Evolutionary conservation across 2,888 invertebrate genomes (phyloP).

Genomic region (Stenotaenia linearis): DNA sequence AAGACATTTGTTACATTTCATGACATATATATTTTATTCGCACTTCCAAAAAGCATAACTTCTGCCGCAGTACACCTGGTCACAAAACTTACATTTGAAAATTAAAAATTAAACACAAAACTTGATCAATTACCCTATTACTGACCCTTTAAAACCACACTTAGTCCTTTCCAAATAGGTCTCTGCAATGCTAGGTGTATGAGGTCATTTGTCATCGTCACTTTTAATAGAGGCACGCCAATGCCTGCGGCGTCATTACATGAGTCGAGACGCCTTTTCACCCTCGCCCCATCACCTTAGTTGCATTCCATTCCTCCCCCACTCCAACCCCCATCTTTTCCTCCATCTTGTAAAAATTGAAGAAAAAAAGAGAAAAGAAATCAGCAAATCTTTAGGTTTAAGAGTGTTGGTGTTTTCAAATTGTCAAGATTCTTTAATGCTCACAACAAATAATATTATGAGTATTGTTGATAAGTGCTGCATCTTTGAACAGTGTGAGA

Average conservation of each 20-base stretch:
- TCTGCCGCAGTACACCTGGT: no score
- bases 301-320: background rate
- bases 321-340: background rate
- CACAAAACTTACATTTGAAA: no score
- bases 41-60: no score
- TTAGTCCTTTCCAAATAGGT: background rate
- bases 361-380: background rate
- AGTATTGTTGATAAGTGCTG: no score
- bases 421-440: no score
- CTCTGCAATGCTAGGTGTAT: background rate
- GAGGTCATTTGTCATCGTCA: conserved; percentile 24
- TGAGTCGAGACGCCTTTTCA: background rate
- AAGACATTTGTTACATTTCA: no score
- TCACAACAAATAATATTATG: no score
- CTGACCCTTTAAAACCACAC: background rate
- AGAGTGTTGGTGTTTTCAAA: no score
- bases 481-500: no score
- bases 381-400: background rate
- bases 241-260: conserved; percentile 24
- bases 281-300: background rate
- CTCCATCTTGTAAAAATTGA: background rate
- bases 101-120: no score
- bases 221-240: conserved; percentile 12
- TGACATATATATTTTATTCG: no score
- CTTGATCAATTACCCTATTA: background rate